These are phyloP conservation scores for Rhynchopsitta pachyrhyncha DNA, from an alignment of 2,113 vertebrate genomes.

Conservation along the genomic window DNA sequence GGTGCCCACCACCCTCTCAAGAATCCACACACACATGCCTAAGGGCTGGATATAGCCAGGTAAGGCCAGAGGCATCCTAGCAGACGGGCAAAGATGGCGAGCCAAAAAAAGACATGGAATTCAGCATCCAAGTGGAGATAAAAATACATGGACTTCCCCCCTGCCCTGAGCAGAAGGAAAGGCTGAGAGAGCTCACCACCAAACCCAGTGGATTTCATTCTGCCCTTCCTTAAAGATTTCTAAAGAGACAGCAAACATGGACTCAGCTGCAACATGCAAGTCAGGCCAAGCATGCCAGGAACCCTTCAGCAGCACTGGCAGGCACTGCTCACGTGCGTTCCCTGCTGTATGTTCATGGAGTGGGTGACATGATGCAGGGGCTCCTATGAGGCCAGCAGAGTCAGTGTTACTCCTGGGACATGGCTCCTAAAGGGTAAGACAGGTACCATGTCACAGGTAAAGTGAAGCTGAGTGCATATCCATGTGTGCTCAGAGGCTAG, in stretches of 20 bases:
- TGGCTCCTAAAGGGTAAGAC: neutral
- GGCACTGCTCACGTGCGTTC: rapidly evolving
- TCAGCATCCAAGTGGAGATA: neutral
- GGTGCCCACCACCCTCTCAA: neutral
- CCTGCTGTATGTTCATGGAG: rapidly evolving
- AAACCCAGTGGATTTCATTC: neutral
- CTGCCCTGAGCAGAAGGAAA: neutral
- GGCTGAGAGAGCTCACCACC: rapidly evolving
- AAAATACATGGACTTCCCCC: conserved; percentile 20
- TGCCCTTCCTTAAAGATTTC: neutral
- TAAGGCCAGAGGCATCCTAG: neutral
- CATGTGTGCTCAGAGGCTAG: rapidly evolving
- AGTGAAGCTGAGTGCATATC: neutral
- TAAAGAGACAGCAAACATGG: rapidly evolving
- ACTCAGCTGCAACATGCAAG: neutral
- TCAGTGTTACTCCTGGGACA: neutral
- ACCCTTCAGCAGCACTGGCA: neutral
- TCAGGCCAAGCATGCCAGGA: neutral
- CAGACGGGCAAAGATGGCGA: rapidly evolving
- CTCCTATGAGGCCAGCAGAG: neutral
- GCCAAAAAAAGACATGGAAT: conserved; percentile 55
- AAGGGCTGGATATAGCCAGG: conserved; percentile 47
- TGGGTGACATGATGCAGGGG: neutral
- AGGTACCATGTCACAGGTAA: neutral
- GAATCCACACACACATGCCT: neutral